Percentiles rank a stretch among this genome's conserved stretches.
These are phyloP conservation scores for Loxodonta africana DNA, from an alignment of 2,113 vertebrate species.

Conservation along the genomic window DNA sequence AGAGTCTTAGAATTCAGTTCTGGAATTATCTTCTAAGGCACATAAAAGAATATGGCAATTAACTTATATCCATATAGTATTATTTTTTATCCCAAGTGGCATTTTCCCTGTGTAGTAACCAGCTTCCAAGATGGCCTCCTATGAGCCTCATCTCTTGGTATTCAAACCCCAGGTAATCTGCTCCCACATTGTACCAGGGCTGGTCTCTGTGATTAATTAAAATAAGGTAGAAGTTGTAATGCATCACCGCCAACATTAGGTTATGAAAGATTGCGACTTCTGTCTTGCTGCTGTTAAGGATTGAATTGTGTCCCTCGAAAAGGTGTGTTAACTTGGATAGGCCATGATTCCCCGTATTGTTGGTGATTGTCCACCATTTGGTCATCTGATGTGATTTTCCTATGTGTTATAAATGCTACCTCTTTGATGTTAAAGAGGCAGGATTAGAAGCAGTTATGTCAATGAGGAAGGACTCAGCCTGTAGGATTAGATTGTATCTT, in stretches of 20 bases:
- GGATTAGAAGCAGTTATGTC: too few relatives aligned
- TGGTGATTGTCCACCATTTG: too few relatives aligned
- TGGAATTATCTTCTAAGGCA: neutral
- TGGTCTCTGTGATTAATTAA: neutral
- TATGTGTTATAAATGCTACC: too few relatives aligned
- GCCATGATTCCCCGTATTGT: too few relatives aligned
- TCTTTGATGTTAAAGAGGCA: too few relatives aligned
- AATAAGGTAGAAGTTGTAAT: neutral
- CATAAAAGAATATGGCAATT: neutral
- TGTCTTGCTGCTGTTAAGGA: neutral
- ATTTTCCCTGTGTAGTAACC: neutral
- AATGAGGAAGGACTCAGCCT: too few relatives aligned
- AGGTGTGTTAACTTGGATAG: too few relatives aligned
- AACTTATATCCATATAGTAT: neutral
- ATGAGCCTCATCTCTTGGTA: neutral
- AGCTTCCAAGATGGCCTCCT: neutral
- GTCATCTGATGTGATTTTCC: too few relatives aligned
- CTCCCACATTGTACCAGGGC: fast-evolving
- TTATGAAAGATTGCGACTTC: neutral
- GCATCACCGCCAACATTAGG: neutral
- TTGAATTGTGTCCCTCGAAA: too few relatives aligned
- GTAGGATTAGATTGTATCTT: too few relatives aligned
- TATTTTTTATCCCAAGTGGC: neutral
- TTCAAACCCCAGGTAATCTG: neutral
- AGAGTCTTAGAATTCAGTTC: neutral